Evolutionary conservation across 2,797 vertebrate genomes (phyloP).

Genomic region (Sebastes goodei): DNA sequence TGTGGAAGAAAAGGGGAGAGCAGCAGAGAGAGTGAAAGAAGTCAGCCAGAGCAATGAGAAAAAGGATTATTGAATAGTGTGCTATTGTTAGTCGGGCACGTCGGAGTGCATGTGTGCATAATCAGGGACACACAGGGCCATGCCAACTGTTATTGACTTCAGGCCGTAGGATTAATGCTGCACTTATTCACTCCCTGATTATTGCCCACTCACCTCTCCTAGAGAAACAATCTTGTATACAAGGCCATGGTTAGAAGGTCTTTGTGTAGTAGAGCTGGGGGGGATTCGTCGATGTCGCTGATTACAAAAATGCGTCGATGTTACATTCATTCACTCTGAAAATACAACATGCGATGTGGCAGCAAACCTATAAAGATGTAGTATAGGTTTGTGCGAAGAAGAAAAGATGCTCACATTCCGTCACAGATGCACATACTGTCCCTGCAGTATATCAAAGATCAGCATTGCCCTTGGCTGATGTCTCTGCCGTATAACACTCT

Average conservation of each 20-base stretch:
- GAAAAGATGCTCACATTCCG: not conserved
- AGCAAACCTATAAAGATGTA: not conserved
- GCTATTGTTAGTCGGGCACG: constrained; percentile 51
- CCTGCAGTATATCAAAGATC: not conserved
- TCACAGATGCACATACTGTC: not conserved
- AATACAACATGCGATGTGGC: not conserved
- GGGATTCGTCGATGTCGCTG: not conserved
- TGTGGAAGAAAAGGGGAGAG: constrained; percentile 7
- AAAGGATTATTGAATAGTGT: constrained; percentile 59
- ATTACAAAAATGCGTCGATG: not conserved
- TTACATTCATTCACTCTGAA: not conserved
- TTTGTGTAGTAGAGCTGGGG: not conserved
- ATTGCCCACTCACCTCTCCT: constrained; percentile 7
- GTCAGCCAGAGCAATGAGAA: constrained; percentile 23
- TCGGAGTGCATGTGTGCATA: constrained; percentile 44
- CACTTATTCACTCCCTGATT: constrained; percentile 36
- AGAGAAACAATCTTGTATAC: not conserved
- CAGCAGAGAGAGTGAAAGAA: constrained; percentile 12
- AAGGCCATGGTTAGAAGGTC: not conserved
- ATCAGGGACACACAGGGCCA: constrained; percentile 42
- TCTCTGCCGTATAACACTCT: constrained; percentile 5
- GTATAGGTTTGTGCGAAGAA: not conserved
- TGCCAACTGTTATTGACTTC: constrained; percentile 56
- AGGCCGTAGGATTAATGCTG: constrained; percentile 45
- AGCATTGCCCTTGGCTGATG: constrained; percentile 41